phyloP scores from a whole-genome alignment of 2,888 invertebrate species.

The Dicyrtomina minuta region DNA sequence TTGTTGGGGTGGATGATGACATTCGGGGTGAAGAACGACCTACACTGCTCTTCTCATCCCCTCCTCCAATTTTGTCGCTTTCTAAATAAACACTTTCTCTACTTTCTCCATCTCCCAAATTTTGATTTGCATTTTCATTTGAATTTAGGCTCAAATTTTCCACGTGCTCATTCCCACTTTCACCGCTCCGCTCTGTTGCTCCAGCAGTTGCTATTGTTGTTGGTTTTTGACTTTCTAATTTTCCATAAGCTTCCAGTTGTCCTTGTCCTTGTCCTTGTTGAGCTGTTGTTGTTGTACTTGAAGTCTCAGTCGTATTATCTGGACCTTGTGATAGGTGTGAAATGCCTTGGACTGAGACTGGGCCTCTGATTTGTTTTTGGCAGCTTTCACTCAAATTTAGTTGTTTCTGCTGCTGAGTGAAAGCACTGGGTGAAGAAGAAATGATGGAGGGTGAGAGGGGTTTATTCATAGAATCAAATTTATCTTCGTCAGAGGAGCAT shows the following conservation, averaged over 20 bases:
- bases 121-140: background rate
- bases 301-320: background rate
- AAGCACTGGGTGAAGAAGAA: no score
- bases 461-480: background rate
- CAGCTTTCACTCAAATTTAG: no score
- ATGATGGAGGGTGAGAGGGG: no score
- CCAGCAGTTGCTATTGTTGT: background rate
- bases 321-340: no score
- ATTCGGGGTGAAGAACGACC: background rate
- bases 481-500: constrained; percentile 45
- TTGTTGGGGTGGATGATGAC: background rate
- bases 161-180: background rate
- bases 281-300: background rate
- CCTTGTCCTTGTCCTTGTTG: background rate
- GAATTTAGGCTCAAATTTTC: background rate
- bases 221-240: background rate
- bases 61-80: background rate
- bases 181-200: background rate
- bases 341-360: no score
- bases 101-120: background rate
- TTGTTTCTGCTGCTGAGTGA: no score
- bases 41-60: background rate
- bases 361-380: no score
- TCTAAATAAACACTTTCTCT: background rate
- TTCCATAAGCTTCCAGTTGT: background rate